phyloP scores from a whole-genome alignment of 2,797 vertebrate genomes.

The Australoheros facetus region DNA sequence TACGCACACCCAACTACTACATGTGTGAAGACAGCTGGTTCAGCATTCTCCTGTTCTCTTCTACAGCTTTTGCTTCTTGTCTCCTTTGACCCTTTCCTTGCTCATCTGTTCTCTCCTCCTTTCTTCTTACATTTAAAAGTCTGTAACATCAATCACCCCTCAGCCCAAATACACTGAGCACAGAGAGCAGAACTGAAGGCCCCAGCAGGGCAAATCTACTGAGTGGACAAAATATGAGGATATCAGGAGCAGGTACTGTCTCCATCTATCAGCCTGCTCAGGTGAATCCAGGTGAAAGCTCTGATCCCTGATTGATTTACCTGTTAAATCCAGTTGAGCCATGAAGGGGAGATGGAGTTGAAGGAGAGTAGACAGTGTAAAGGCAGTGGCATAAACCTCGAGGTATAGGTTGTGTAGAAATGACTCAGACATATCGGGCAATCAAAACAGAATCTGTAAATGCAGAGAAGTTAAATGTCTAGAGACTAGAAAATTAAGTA shows the following conservation, averaged over 20 bases:
- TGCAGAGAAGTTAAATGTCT: neutral
- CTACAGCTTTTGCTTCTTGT: constrained; percentile 34
- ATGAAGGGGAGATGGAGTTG: constrained; percentile 37
- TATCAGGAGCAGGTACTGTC: constrained; percentile 58
- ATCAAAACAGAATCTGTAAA: neutral
- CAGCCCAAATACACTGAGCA: constrained; percentile 49
- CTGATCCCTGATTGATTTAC: constrained; percentile 64
- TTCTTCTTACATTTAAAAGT: constrained; percentile 52
- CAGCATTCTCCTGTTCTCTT: constrained; percentile 56
- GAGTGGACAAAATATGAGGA: constrained; percentile 66
- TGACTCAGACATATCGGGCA: neutral
- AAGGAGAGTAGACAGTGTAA: constrained; percentile 16
- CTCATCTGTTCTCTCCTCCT: constrained; percentile 52
- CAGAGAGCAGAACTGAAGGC: constrained; percentile 25
- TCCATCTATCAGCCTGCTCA: constrained; percentile 66
- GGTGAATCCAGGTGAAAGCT: constrained; percentile 63
- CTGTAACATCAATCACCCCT: constrained; percentile 67
- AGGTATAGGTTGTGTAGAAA: constrained; percentile 5
- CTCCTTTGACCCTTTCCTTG: constrained; percentile 26
- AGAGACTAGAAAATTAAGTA: neutral
- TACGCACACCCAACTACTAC: constrained; percentile 5
- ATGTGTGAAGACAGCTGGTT: constrained; percentile 56
- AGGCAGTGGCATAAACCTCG: constrained; percentile 15
- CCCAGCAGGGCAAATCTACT: constrained; percentile 47
- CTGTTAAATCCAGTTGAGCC: constrained; percentile 53